Base-by-base conservation (phyloP, 1,140 invertebrate genomes). In the Procambarus virginalis region DNA sequence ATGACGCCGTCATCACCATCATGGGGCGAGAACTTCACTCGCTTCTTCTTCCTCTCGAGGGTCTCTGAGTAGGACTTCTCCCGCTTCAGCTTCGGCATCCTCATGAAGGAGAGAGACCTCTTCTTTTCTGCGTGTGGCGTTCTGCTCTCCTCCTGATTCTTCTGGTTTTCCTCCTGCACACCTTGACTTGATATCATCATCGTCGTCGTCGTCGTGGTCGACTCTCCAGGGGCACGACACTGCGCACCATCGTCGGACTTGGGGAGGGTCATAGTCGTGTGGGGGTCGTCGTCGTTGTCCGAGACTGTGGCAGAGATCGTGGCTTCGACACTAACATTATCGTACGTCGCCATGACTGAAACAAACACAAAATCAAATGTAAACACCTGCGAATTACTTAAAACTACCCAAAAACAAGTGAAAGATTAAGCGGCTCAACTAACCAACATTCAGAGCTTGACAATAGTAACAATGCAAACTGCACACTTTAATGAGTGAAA, bases 261-360 rank as follows among this genome's bases (percentile, higher is more conserved):
- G 75, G 81, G 81, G 51, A 58, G 88, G 81, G 58, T 84, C 45
- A 60, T 84, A 20, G 78, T 88, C 79, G 79, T 78, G 78, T 70
- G 48, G 78, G 86, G 78, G 68, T 22, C n/a, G 73, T 82, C 14
- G 14, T 86, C 88, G 88, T 89, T 89, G 88, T 84, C 88, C 88
- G 88, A 84, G 81, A 89, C 46, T 84, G 81, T 89, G 88, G 81
- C 88, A 89, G 80, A 89, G 88, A 78, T 89, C 88, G 88, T 84
- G 80, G 70, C 70, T 84, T 89, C 88, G 45, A 79, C 9, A 49
- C 14, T 49, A 84, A n/a, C 10, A 48, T 20, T 86, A 48, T 78
- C 84, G 80, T 82, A 70, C 51, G 75, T 89, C 75, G 88, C 70
- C 81, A 84, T 89, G 55, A 22, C 88, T 89, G 80, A 68, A 77